These are phyloP conservation scores for Perognathus longimembris DNA, from an alignment of 2,113 vertebrate species.

Conservation along the genomic window DNA sequence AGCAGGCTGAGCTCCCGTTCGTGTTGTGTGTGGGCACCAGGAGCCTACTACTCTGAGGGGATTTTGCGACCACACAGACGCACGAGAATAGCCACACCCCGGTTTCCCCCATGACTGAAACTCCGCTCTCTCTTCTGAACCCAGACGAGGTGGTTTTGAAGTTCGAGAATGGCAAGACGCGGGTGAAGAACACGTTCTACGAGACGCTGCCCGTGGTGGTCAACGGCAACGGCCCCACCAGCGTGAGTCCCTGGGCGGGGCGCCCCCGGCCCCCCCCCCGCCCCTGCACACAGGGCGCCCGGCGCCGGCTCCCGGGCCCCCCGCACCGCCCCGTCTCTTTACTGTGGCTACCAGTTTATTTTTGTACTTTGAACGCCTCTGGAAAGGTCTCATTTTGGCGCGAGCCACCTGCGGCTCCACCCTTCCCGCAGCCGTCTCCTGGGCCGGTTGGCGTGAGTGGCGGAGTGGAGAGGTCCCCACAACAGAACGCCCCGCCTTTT, in stretches of 20 bases:
- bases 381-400: background rate
- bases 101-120: background rate
- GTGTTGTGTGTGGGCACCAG: too few species aligned
- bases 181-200: constrained; percentile 94
- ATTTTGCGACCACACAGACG: background rate
- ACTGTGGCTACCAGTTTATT: too few species aligned
- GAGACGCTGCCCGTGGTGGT: constrained; percentile 93
- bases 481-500: background rate
- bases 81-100: background rate
- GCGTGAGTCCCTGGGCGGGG: constrained; percentile 94
- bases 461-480: background rate
- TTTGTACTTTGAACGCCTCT: background rate
- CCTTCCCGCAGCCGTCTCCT: background rate
- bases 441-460: constrained; percentile 14
- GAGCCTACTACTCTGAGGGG: background rate
- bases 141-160: constrained; percentile 97
- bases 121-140: constrained; percentile 61
- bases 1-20: background rate
- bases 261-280: background rate
- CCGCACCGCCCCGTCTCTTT: too few species aligned
- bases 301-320: too few species aligned
- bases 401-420: background rate
- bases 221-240: constrained; percentile 97
- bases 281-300: too few species aligned
- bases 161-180: constrained; percentile 93